Evolutionary conservation across 2,888 invertebrate species (phyloP).

Genomic region (Metacarcinus magister): DNA sequence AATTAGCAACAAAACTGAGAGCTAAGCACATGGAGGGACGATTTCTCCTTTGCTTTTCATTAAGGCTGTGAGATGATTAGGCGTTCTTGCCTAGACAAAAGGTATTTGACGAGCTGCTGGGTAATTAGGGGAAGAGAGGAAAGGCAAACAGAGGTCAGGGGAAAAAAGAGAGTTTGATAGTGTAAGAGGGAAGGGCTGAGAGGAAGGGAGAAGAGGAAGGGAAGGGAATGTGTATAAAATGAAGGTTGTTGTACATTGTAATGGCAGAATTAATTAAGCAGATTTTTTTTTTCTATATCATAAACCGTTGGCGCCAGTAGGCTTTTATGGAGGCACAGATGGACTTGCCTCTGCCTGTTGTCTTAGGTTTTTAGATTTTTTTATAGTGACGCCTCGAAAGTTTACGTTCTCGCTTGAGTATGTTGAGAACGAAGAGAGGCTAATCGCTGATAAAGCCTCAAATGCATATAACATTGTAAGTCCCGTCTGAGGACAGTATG

Average conservation of each 20-base stretch:
- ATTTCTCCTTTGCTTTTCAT: slow-evolving; percentile 4
- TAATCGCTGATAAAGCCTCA: too few species aligned
- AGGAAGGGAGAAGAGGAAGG: neutral
- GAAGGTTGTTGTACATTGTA: neutral
- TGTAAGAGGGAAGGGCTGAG: neutral
- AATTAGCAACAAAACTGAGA: neutral
- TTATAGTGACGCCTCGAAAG: too few species aligned
- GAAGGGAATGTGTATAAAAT: neutral
- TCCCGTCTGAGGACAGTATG: too few species aligned
- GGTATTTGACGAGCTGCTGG: slow-evolving; percentile 37
- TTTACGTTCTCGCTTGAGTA: too few species aligned
- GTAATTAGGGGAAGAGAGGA: slow-evolving; percentile 43
- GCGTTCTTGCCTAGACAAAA: slow-evolving; percentile 5
- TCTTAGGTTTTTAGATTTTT: too few species aligned
- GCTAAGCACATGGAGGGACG: neutral
- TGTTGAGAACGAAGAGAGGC: too few species aligned
- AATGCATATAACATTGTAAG: too few species aligned
- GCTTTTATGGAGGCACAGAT: too few species aligned
- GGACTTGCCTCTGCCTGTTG: too few species aligned
- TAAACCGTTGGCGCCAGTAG: too few species aligned
- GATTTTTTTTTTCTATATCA: too few species aligned
- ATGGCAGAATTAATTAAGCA: neutral
- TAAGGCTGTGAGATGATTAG: slow-evolving; percentile 29
- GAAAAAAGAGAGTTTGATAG: neutral
- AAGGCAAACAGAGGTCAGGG: neutral